Evolutionary conservation across 2,888 invertebrate genomes (phyloP).

Genomic region (Nemotelus pantherinus): DNA sequence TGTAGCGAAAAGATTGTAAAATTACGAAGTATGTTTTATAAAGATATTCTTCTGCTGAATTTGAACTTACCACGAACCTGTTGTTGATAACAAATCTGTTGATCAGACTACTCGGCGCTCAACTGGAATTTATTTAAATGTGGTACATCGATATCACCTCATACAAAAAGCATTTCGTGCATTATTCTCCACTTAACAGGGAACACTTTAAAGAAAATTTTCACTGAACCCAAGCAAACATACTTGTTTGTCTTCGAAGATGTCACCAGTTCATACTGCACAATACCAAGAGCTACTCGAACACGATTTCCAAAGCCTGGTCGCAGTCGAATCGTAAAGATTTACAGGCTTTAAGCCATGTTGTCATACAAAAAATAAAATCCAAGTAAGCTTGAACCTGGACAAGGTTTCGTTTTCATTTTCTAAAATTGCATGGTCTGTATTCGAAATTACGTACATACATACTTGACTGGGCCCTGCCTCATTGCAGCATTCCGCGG

Average conservation of each 20-base stretch:
- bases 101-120: too few species aligned
- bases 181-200: background rate
- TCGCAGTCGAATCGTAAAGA: background rate
- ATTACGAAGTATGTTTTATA: too few species aligned
- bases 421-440: conserved; percentile 3
- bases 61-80: too few species aligned
- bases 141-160: too few species aligned
- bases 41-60: too few species aligned
- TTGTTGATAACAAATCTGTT: too few species aligned
- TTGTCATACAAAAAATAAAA: conserved; percentile 6
- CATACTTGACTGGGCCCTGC: background rate
- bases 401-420: conserved; percentile 27
- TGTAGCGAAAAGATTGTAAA: too few species aligned
- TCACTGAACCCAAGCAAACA: conserved; percentile 6
- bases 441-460: background rate
- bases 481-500: background rate
- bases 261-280: background rate
- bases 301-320: conserved; percentile 12
- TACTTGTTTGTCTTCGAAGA: conserved; percentile 6
- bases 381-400: conserved; percentile 7
- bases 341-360: background rate
- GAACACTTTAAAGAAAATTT: background rate
- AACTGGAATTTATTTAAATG: too few species aligned
- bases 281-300: background rate
- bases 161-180: background rate